phyloP scores from a whole-genome alignment of 1,140 invertebrate species.

The Hyposmocoma kahamanoa region DNA sequence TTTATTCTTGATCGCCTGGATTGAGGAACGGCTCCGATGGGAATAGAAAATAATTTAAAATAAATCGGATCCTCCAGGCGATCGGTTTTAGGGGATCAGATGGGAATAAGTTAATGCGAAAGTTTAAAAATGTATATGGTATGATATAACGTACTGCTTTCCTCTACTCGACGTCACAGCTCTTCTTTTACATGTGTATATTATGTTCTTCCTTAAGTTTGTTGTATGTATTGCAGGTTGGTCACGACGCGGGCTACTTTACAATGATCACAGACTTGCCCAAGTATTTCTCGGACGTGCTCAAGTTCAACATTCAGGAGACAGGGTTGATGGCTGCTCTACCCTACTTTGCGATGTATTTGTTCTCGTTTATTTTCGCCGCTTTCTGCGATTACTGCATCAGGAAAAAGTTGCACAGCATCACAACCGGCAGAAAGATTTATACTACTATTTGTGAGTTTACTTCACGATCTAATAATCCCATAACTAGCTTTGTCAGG shows the following conservation, averaged over 20 bases:
- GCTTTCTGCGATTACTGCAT: constrained; percentile 80
- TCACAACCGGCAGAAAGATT: constrained; percentile 79
- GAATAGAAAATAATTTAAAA: no score
- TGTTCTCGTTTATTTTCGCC: constrained; percentile 78
- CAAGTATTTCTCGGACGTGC: constrained; percentile 90
- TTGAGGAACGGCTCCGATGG: no score
- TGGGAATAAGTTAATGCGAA: no score
- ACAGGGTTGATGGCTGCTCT: constrained; percentile 81
- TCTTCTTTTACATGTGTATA: no score
- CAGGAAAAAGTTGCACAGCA: constrained; percentile 72
- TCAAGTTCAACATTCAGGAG: constrained; percentile 86
- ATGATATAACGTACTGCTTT: no score
- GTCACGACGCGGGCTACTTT: constrained; percentile 95
- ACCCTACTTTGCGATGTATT: constrained; percentile 84
- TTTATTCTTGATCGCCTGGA: no score
- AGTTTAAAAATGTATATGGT: no score
- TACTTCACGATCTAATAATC: no score
- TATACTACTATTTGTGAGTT: constrained; percentile 81
- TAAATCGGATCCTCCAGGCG: no score
- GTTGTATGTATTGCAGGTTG: constrained; percentile 53
- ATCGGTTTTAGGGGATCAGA: no score
- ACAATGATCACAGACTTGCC: constrained; percentile 94
- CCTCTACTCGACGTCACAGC: no score
- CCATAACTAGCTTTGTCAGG: no score
- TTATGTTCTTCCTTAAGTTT: not conserved